Evolutionary conservation across 2,113 vertebrate species (phyloP).

Genomic region (human (Homo sapiens)): DNA sequence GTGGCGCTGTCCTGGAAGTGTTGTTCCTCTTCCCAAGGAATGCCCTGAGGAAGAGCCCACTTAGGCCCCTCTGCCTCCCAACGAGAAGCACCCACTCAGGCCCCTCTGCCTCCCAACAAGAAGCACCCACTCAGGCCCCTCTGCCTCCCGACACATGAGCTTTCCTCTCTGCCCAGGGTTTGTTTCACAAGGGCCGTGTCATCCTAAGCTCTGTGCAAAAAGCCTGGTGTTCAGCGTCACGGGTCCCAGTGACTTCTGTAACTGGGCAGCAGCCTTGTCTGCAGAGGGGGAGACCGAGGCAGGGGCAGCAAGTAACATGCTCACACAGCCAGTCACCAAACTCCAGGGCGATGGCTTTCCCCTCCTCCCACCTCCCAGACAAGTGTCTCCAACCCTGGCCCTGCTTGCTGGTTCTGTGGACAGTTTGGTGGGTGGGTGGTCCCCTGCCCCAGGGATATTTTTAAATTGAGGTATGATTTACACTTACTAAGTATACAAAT

Average conservation of each 20-base stretch:
- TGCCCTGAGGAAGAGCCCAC: accelerated
- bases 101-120: background rate
- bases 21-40: background rate
- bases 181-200: too few relatives aligned
- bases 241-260: accelerated
- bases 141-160: background rate
- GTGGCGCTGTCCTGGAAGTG: background rate
- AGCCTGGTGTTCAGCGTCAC: accelerated
- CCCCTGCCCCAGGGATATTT: background rate
- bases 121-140: background rate
- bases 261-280: background rate
- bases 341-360: background rate
- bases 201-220: background rate
- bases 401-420: background rate
- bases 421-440: background rate
- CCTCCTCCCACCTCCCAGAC: background rate
- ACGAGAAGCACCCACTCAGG: too few relatives aligned
- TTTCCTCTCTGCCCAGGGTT: background rate
- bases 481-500: too few relatives aligned
- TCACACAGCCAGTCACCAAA: background rate
- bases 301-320: background rate
- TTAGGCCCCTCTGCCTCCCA: background rate
- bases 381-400: background rate
- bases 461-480: background rate
- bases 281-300: background rate